Base-by-base conservation (phyloP, 2,888 invertebrate species). In the Adelphocoris suturalis region DNA sequence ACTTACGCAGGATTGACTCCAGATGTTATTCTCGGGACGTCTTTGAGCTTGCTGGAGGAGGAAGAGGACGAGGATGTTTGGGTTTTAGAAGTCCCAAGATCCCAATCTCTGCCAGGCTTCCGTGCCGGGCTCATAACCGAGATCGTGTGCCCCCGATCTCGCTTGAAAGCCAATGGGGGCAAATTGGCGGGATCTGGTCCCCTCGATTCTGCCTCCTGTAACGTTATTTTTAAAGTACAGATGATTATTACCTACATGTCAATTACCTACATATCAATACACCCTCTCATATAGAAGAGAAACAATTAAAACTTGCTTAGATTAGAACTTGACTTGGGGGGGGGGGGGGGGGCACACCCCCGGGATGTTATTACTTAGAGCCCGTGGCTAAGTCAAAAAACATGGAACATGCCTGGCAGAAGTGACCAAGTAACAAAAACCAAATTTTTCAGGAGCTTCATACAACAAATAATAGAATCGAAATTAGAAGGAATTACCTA, bases 121-220 rank as follows among this genome's bases (percentile, higher is more conserved):
- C 96, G 94, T 13, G 95, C 95, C 82, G 96, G 96, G 93, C 95
- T 96, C 96, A 97, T 97, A 9, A 97, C 97, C 12, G 97, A 97
- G 93, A 98, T 97, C 85, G 98, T 98, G 93, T 97, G 96, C 90
- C 96, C 96, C 90, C 96, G 93, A 92, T 96, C 96, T 23, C 96
- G 94, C 91, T 93, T 95, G 93, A 93, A 93, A 52, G 92, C 92
- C 52, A 94, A 92, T 19, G 94, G 94, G 11, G 93, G 94, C 86
- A 94, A 91, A 80, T 92, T 92, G 1, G 93, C 93, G 7, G 94
- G 93, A 92, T 94, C 94, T 46, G 86, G 75, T 5, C 88, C 88
- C 88, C 57, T 88, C 88, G 46, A 88, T 12, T 88, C 88, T 23
- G 78, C 88, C 46, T 88, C 88, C 88, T 88, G 88, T 11, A 78